These are phyloP conservation scores for Tridacna gigas DNA, from an alignment of 2,888 invertebrate species.

Conservation along the genomic window DNA sequence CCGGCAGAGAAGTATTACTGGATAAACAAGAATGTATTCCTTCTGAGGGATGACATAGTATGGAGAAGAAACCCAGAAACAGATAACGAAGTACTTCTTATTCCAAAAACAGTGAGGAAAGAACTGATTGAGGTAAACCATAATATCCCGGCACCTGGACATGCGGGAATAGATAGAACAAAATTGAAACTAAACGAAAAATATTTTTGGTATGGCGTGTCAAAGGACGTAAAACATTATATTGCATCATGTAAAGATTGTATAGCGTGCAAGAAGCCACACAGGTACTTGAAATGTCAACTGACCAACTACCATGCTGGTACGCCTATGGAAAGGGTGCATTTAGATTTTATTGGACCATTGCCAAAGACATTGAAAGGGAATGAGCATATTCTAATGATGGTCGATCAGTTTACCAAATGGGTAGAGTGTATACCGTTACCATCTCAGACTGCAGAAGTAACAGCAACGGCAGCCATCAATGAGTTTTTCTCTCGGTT, in stretches of 20 bases:
- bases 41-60: not conserved
- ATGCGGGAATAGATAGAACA: too few relatives aligned
- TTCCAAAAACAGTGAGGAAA: not conserved
- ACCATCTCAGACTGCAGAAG: slow-evolving; percentile 9
- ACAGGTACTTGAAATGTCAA: too few relatives aligned
- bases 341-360: too few relatives aligned
- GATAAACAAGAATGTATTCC: not conserved
- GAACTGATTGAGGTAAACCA: not conserved
- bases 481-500: not conserved
- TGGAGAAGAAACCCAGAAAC: not conserved
- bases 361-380: too few relatives aligned
- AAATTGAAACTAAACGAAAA: too few relatives aligned
- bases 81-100: not conserved
- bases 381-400: too few relatives aligned
- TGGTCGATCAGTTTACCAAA: too few relatives aligned
- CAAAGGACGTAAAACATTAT: not conserved
- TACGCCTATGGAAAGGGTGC: too few relatives aligned
- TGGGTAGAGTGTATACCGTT: too few relatives aligned
- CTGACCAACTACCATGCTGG: too few relatives aligned
- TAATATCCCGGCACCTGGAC: not conserved
- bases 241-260: too few relatives aligned
- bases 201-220: not conserved
- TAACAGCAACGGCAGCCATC: not conserved
- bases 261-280: too few relatives aligned
- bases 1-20: slow-evolving; percentile 7